phyloP scores from a whole-genome alignment of 1,140 invertebrate species.

The Berghia stephanieae region DNA sequence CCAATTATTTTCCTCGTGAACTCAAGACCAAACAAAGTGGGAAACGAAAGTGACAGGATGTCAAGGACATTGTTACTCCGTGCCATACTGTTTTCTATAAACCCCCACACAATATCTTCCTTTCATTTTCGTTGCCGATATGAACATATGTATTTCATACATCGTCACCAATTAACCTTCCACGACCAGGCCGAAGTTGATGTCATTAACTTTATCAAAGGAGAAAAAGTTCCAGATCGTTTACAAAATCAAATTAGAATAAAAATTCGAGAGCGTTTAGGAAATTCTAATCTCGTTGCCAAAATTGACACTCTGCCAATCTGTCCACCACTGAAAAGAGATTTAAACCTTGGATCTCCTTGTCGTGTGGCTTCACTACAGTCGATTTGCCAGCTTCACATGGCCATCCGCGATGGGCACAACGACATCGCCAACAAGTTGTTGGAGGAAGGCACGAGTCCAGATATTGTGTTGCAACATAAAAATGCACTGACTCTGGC shows the following conservation, averaged over 20 bases:
- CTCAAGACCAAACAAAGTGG: no score
- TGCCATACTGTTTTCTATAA: no score
- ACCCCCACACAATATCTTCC: no score
- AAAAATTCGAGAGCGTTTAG: neutral
- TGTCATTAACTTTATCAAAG: no score
- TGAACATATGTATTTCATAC: no score
- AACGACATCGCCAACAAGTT: neutral
- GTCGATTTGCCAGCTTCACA: neutral
- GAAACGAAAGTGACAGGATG: no score
- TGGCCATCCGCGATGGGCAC: neutral
- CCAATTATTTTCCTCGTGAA: no score
- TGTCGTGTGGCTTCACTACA: neutral
- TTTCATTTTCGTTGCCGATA: no score
- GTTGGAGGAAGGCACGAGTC: neutral
- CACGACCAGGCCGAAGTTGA: no score
- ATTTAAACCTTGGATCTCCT: neutral
- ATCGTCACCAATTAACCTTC: no score
- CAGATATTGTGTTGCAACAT: neutral
- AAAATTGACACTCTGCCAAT: constrained; percentile 13
- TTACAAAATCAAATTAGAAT: constrained; percentile 16
- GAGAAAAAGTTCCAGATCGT: no score
- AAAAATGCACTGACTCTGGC: constrained; percentile 11
- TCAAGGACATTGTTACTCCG: no score
- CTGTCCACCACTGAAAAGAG: neutral
- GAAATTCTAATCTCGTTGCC: neutral